phyloP scores from a whole-genome alignment of 2,113 vertebrate genomes.

The Eidolon helvum region DNA sequence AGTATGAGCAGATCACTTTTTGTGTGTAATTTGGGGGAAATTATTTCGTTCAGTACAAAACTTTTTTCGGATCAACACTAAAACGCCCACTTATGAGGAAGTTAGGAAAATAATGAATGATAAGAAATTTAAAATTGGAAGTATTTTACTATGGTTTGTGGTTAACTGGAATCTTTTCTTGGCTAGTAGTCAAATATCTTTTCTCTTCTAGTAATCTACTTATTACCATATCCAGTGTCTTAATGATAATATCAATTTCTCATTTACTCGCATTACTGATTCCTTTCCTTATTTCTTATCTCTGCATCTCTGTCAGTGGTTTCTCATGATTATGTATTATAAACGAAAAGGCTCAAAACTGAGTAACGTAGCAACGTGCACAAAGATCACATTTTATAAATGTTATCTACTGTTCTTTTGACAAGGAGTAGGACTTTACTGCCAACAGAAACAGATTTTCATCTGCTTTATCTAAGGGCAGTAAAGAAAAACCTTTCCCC shows the following conservation, averaged over 20 bases:
- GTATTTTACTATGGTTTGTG: neutral
- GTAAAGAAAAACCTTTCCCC: neutral
- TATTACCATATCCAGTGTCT: neutral
- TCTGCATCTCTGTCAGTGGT: neutral
- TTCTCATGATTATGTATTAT: neutral
- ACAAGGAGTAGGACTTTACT: neutral
- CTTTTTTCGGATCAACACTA: neutral
- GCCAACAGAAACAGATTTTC: neutral
- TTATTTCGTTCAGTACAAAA: neutral
- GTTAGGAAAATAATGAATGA: slow-evolving; percentile 27
- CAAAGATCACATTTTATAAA: neutral
- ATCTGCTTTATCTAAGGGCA: neutral
- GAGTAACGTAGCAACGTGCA: slow-evolving; percentile 48
- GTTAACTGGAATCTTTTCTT: slow-evolving; percentile 42
- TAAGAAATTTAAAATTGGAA: slow-evolving; percentile 21
- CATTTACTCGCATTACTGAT: neutral
- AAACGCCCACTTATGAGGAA: neutral
- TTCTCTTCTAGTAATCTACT: slow-evolving; percentile 29
- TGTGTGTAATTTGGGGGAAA: neutral
- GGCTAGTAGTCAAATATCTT: slow-evolving; percentile 37
- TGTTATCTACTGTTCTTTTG: neutral
- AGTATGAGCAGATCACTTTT: neutral
- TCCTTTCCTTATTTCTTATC: slow-evolving; percentile 21
- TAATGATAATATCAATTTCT: slow-evolving; percentile 17
- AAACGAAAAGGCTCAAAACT: slow-evolving; percentile 25